phyloP scores from a whole-genome alignment of 2,797 vertebrate species.

The Acanthurus leucopareius region DNA sequence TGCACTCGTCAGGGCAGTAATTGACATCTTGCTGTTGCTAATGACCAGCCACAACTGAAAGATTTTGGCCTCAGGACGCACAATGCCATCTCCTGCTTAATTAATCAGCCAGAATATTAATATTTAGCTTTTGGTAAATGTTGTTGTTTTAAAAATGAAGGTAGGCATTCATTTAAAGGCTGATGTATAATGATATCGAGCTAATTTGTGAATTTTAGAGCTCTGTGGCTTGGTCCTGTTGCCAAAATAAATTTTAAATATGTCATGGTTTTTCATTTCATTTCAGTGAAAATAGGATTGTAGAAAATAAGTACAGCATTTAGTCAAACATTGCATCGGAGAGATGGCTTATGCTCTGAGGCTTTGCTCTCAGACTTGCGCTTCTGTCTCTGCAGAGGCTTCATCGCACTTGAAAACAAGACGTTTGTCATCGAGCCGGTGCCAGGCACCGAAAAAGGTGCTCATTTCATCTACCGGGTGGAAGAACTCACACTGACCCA shows the following conservation, averaged over 20 bases:
- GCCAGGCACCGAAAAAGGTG: conserved; percentile 71
- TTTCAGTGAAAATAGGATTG: conserved; percentile 15
- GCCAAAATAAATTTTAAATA: conserved; percentile 13
- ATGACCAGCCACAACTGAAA: conserved; percentile 47
- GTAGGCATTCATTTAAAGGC: not conserved
- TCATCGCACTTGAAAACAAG: conserved; percentile 91
- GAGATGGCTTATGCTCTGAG: conserved; percentile 41
- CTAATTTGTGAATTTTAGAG: conserved; percentile 18
- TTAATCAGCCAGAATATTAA: conserved; percentile 53
- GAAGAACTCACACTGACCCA: conserved; percentile 82
- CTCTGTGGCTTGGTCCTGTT: not conserved
- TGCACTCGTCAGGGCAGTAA: conserved; percentile 46
- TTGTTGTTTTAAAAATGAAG: not conserved
- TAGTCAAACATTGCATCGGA: conserved; percentile 33
- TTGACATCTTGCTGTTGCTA: conserved; percentile 61
- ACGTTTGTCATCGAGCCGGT: conserved; percentile 92
- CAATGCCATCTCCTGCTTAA: conserved; percentile 48
- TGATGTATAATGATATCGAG: conserved; percentile 9
- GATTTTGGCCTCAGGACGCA: conserved; percentile 27
- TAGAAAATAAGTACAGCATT: conserved; percentile 20
- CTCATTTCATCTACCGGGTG: conserved; percentile 89
- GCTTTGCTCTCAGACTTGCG: conserved; percentile 51
- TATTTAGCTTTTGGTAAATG: not conserved
- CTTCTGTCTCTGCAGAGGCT: conserved; percentile 87
- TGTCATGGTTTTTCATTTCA: not conserved